Evolutionary conservation across 2,797 vertebrate genomes (phyloP).

Genomic region (Sebastes goodei): DNA sequence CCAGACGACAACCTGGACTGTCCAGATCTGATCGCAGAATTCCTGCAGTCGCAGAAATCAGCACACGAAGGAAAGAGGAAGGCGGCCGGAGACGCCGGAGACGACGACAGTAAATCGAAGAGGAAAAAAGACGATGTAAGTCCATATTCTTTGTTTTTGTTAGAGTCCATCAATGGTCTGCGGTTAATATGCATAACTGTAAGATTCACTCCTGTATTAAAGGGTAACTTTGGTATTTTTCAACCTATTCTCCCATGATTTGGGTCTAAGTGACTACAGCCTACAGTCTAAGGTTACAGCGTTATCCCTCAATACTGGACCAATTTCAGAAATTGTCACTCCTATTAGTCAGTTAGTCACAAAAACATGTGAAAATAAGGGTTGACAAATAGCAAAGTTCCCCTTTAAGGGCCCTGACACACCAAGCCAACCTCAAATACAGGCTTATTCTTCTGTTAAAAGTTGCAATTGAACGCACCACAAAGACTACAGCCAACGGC

Average conservation of each 20-base stretch:
- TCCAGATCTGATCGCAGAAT: slow-evolving; percentile 96
- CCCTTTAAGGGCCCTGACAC: too few relatives aligned
- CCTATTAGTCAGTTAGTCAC: too few relatives aligned
- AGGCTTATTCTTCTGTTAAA: background rate
- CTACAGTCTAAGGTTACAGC: too few relatives aligned
- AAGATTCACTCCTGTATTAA: background rate
- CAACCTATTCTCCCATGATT: background rate
- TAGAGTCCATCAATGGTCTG: background rate
- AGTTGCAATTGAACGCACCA: background rate
- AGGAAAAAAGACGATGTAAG: slow-evolving; percentile 97
- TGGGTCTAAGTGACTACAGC: too few relatives aligned
- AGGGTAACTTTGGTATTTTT: background rate
- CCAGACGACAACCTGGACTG: slow-evolving; percentile 98
- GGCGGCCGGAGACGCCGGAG: slow-evolving; percentile 86
- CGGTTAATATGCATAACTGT: background rate
- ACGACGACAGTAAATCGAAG: slow-evolving; percentile 95
- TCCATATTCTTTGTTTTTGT: background rate
- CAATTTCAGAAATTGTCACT: too few relatives aligned
- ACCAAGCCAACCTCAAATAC: background rate
- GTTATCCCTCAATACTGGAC: too few relatives aligned
- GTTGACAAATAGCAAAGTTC: too few relatives aligned
- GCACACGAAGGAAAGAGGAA: slow-evolving; percentile 94
- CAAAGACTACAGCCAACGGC: background rate
- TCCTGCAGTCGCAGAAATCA: slow-evolving; percentile 92
- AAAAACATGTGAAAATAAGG: too few relatives aligned